Evolutionary conservation across 2,797 vertebrate genomes (phyloP), one percentile per base, ranked within the genome.

Genomic region (Myotis vivesi): DNA sequence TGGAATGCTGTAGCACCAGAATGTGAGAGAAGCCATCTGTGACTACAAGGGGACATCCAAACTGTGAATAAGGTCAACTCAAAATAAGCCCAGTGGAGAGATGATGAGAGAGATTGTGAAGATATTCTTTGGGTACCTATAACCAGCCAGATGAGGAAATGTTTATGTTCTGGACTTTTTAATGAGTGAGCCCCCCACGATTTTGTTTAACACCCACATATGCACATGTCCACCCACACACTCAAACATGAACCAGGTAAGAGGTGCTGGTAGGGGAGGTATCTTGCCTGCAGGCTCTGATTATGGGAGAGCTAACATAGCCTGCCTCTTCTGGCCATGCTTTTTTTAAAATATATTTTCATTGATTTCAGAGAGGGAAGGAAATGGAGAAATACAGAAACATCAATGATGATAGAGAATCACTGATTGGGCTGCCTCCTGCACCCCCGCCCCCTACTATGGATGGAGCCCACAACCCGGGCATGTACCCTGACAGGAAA

Each of bases 251-350:
- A 3, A 20, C 30, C 17, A 1, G 38, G 15, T 8, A 51, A n/a
- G 53, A 38, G 72, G 2, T 10, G 15, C 62, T 23, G n/a, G 41
- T 2, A 73, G 38, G 55, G 1, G 41, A 19, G 3, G 1, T 64
- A 19, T 49, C 28, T 80, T 69, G 55, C 12, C 15, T 20, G 25
- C 0, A 17, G 38, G 7, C 16, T 16, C 15, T 36, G 25, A 16
- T 8, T 28, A 38, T 12, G 73, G 23, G 19, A 53, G 1, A 55
- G 8, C 6, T 62, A 20, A 19, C 41, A 11, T 1, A 23, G 25
- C 33, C 41, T 59, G 55, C 4, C 44, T 57, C 4, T 68, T 15
- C 6, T 0, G 6, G 53, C 16, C 9, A 0, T 13, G 11, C 1
- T 28, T 53, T 64, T 64, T 62, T 30, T 15, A 30, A 62, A 62